Evolutionary conservation across 2,888 invertebrate genomes (phyloP).

Genomic region (Hedya salicella): DNA sequence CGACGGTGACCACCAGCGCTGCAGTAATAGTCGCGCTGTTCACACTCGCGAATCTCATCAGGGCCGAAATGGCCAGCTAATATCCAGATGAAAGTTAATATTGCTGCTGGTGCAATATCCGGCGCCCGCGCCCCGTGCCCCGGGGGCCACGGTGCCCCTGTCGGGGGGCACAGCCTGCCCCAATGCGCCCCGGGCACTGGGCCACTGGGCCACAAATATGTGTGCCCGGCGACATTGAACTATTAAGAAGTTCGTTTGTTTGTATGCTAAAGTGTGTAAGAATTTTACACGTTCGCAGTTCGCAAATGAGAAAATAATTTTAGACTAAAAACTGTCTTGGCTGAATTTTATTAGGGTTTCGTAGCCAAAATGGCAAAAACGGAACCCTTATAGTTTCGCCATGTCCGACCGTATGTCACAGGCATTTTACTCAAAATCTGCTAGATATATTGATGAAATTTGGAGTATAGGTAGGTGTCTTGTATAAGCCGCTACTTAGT

Average conservation of each 20-base stretch:
- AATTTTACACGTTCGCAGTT: too few species aligned
- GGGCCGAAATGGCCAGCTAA: conserved; percentile 20
- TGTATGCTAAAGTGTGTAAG: too few species aligned
- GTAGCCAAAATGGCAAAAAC: too few species aligned
- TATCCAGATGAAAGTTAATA: conserved; percentile 36
- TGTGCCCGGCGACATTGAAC: neutral
- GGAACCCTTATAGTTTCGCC: too few species aligned
- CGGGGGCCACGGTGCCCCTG: neutral
- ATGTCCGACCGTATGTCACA: too few species aligned
- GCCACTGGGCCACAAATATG: conserved; percentile 25
- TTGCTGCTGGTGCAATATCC: conserved; percentile 40
- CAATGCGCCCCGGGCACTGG: conserved; percentile 35
- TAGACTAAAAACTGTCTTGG: too few species aligned
- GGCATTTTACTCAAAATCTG: too few species aligned
- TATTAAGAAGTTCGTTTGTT: neutral
- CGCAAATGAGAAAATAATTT: too few species aligned
- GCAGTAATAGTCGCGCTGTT: neutral
- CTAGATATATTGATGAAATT: too few species aligned
- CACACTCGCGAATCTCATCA: neutral
- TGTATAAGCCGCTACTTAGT: too few species aligned
- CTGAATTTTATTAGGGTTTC: too few species aligned
- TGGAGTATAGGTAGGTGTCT: too few species aligned
- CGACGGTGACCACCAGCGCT: neutral
- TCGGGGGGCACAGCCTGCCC: conserved; percentile 5
- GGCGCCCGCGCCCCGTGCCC: conserved; percentile 17